These are phyloP conservation scores for Calameuta filiformis DNA, from an alignment of 2,888 invertebrate species.

Conservation along the genomic window DNA sequence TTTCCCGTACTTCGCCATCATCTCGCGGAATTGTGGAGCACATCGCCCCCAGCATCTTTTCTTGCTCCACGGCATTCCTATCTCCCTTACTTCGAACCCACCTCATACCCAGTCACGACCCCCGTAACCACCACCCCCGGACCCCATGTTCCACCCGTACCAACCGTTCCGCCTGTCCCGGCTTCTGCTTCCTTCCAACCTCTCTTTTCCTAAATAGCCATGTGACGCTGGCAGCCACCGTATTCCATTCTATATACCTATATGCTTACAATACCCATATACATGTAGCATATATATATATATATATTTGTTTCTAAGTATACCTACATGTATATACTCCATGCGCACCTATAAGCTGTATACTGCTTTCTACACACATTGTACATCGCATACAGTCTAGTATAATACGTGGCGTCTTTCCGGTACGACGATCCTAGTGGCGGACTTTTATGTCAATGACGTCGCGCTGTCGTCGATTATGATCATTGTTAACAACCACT, in stretches of 20 bases:
- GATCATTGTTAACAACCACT: constrained; percentile 10
- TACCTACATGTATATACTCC: neutral
- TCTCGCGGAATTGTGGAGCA: constrained; percentile 23
- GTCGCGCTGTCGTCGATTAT: constrained; percentile 17
- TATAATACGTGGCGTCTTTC: neutral
- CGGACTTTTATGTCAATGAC: constrained; percentile 15
- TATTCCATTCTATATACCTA: constrained; percentile 40
- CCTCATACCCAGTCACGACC: constrained; percentile 15
- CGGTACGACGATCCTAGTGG: neutral
- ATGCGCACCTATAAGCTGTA: neutral
- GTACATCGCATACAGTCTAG: neutral
- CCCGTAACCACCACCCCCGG: constrained; percentile 17
- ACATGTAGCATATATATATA: neutral
- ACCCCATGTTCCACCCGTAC: constrained; percentile 21
- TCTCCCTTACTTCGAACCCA: constrained; percentile 23
- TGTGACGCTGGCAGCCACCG: constrained; percentile 46
- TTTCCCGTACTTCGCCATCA: constrained; percentile 30
- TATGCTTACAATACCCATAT: neutral
- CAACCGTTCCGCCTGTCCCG: constrained; percentile 12
- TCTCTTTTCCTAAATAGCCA: constrained; percentile 43
- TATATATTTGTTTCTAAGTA: neutral
- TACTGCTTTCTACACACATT: neutral
- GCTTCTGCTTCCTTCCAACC: constrained; percentile 9
- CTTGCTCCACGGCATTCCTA: constrained; percentile 30
- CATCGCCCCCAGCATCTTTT: constrained; percentile 41